A percentile compares a stretch with the other conserved stretches of the same genome.
These are phyloP conservation scores for Atlantisia rogersi DNA, from an alignment of 2,113 vertebrate species.

Conservation along the genomic window DNA sequence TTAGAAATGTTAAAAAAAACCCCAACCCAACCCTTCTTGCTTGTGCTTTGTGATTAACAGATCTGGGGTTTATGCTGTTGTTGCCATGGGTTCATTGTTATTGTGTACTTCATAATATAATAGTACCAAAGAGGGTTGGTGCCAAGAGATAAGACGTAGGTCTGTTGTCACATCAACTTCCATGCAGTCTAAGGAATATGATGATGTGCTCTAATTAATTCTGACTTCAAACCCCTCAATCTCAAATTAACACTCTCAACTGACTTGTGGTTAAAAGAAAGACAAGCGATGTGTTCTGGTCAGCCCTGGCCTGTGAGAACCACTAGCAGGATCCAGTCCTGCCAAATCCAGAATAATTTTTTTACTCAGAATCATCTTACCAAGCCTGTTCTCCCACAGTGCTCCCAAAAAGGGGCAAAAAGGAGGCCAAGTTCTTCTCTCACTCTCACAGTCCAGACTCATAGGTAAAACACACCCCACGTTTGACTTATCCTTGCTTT, in stretches of 20 bases:
- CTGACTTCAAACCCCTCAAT: neutral
- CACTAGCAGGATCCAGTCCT: neutral
- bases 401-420: neutral
- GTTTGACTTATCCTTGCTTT: neutral
- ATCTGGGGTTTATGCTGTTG: neutral
- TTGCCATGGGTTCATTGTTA: neutral
- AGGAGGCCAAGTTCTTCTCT: neutral
- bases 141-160: neutral
- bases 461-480: neutral
- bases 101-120: neutral
- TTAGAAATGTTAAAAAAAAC: neutral
- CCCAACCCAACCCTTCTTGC: neutral
- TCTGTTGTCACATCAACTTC: constrained; percentile 26
- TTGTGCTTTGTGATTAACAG: neutral
- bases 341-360: neutral
- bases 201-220: constrained; percentile 3
- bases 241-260: neutral
- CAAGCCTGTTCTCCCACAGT: neutral
- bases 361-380: neutral
- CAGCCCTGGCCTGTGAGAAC: neutral
- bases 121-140: neutral
- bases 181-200: neutral
- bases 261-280: neutral
- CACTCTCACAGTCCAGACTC: neutral
- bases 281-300: neutral